Evolutionary conservation across 1,140 invertebrate genomes (phyloP).

Genomic region (Magallana gigas): DNA sequence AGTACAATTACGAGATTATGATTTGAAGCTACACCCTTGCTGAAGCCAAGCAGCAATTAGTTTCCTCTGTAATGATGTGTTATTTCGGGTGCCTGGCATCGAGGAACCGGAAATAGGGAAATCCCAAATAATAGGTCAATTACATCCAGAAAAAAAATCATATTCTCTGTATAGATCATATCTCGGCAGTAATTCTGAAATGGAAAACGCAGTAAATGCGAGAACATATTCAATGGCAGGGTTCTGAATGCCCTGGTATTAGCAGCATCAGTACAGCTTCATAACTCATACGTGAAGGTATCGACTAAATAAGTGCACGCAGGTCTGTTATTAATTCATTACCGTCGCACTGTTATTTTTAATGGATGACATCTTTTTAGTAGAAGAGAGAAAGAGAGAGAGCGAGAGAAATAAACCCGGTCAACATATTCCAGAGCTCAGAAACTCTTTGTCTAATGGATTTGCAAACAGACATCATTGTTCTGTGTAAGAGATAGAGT

Average conservation of each 20-base stretch:
- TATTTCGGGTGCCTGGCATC: background rate
- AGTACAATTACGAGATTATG: background rate
- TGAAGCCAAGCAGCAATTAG: slow-evolving; percentile 13
- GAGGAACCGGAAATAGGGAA: slow-evolving; percentile 14
- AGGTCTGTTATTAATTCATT: background rate
- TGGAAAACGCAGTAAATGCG: background rate
- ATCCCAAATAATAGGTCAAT: slow-evolving; percentile 31
- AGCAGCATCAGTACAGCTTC: background rate
- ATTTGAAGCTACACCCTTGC: background rate
- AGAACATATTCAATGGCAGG: background rate
- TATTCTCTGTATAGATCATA: background rate
- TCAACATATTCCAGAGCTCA: background rate
- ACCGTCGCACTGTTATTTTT: background rate
- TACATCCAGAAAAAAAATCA: background rate
- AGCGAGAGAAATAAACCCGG: background rate
- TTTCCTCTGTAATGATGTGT: slow-evolving; percentile 2
- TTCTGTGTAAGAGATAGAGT: background rate
- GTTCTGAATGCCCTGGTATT: background rate
- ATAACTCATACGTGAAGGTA: background rate
- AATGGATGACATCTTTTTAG: background rate
- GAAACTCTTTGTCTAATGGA: background rate
- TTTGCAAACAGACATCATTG: background rate
- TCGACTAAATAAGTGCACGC: background rate
- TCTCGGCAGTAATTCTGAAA: background rate
- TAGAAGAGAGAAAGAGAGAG: background rate